Base-by-base conservation (phyloP, 2,113 vertebrate genomes). In the Tetrao urogallus region DNA sequence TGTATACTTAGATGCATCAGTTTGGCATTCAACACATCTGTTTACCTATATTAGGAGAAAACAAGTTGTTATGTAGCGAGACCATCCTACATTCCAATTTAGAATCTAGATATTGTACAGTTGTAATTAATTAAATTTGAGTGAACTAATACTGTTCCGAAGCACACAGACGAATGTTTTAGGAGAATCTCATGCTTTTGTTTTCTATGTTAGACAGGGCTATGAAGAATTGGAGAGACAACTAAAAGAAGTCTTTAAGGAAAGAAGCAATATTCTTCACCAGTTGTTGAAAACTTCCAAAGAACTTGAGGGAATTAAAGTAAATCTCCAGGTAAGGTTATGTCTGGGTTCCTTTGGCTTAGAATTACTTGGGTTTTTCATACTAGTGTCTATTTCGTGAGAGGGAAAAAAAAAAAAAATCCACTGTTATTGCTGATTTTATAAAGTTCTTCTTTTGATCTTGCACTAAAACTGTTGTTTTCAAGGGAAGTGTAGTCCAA, bases 241-340 rank as follows among this genome's bases (percentile, higher is more conserved):
- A 90, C 98, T 99, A 82, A 99, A 99, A 95, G 98, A 99, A 97
- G 98, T 99, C 77, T 99, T 99, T 97, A 99, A 98, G 91, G 99
- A 99, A 91, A 97, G 99, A 91, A 99, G 98, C 95, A 98, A 96
- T 92, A 98, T 99, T 83, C 98, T 99, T 88, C 98, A 97, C 71
- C 99, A 99, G 60, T 98, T 99, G 84, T 98, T 98, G n/a, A 99
- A 98, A 97, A 99, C 98, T 65, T 98, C 99, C 74, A 98, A 98
- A 96, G 99, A 99, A 92, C 98, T 99, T 90, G 98, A 99, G 82
- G 99, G 98, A 94, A 99, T 99, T 96, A 99, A 99, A 98, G 98
- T 98, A 72, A 99, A 99, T 89, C 98, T 99, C 56, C 98, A 99
- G 99, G 99, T 99, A 50, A 97, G 98, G 74, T 47, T 88, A 45